Conservation (phyloP, 2,888 invertebrate species). For the Hyposoter dolosus region DNA sequence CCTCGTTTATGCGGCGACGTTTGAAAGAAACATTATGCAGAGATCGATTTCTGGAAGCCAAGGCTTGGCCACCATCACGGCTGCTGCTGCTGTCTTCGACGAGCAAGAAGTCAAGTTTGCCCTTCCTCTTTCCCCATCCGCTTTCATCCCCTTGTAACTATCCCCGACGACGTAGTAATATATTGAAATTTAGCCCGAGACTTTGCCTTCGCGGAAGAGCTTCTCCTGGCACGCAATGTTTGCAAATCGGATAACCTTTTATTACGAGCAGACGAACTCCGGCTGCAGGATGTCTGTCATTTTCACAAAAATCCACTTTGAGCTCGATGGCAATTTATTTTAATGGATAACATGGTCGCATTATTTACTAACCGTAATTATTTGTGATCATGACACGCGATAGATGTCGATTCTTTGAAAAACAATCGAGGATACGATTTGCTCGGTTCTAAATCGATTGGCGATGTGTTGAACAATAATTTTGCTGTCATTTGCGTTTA, state of each 20-base stretch:
- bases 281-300: neutral
- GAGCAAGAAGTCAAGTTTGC: constrained; percentile 57
- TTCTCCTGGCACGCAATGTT: constrained; percentile 66
- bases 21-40: constrained; percentile 69
- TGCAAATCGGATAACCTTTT: constrained; percentile 68
- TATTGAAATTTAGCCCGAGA: constrained; percentile 66
- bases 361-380: neutral
- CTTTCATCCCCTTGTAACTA: constrained; percentile 8
- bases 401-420: neutral
- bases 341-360: neutral
- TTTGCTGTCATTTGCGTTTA: too few relatives aligned
- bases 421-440: neutral
- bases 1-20: constrained; percentile 51
- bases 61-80: constrained; percentile 30
- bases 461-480: too few relatives aligned
- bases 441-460: neutral
- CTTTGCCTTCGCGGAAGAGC: constrained; percentile 50
- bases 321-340: neutral
- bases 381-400: neutral
- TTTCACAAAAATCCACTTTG: neutral
- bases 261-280: constrained; percentile 56
- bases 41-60: constrained; percentile 63
- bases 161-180: constrained; percentile 58
- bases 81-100: constrained; percentile 44
- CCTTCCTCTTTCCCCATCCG: constrained; percentile 2